A percentile compares a stretch with the other conserved stretches of the same genome.
These are phyloP conservation scores for Nicator chloris DNA, from an alignment of 2,113 vertebrate species.

Conservation along the genomic window DNA sequence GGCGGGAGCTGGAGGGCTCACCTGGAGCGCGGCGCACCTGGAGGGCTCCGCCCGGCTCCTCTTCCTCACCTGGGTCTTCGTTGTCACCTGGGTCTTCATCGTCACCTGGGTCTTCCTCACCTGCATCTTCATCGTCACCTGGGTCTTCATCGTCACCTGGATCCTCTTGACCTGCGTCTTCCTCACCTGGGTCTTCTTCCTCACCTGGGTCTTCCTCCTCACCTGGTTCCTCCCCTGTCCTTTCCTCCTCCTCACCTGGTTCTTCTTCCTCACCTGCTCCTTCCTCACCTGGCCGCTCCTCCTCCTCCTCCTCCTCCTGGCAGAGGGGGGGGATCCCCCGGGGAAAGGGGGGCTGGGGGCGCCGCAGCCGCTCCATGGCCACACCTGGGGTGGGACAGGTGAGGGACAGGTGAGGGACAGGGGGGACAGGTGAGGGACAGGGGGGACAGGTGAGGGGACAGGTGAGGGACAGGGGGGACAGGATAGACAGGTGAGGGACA, in stretches of 20 bases:
- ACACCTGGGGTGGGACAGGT: too few relatives aligned
- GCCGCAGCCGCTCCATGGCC: too few relatives aligned
- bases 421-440: too few relatives aligned
- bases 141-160: not conserved
- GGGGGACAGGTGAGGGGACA: too few relatives aligned
- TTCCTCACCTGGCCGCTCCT: not conserved
- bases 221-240: not conserved
- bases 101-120: not conserved
- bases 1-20: not conserved
- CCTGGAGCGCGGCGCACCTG: not conserved
- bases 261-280: not conserved
- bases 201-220: not conserved
- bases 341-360: too few relatives aligned
- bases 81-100: not conserved
- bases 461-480: too few relatives aligned
- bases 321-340: too few relatives aligned
- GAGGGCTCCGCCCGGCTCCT: not conserved
- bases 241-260: not conserved
- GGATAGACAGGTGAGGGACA: too few relatives aligned
- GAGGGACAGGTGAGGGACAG: too few relatives aligned
- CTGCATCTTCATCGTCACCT: not conserved
- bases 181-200: not conserved
- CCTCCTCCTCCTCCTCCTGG: not conserved
- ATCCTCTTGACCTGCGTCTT: not conserved
- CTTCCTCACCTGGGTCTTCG: not conserved